These are phyloP conservation scores for Aporophyla nigra DNA, from an alignment of 2,888 invertebrate species.

Conservation along the genomic window DNA sequence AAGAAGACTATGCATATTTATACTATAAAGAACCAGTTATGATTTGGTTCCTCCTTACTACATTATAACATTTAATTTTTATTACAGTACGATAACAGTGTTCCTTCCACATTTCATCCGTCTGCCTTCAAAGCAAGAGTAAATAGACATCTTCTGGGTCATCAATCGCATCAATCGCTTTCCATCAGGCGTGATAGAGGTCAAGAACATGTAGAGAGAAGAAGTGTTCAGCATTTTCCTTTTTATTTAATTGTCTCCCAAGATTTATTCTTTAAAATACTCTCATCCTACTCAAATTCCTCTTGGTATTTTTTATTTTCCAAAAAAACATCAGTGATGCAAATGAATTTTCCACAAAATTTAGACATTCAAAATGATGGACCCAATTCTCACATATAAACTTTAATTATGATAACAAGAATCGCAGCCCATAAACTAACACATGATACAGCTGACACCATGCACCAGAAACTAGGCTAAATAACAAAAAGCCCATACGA, in stretches of 20 bases:
- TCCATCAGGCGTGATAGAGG: no score
- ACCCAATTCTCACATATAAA: background rate
- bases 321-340: background rate
- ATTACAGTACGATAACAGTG: no score
- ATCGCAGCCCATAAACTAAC: background rate
- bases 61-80: no score
- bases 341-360: background rate
- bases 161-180: no score
- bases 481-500: conserved; percentile 42
- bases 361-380: background rate
- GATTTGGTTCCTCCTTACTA: background rate
- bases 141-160: no score
- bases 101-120: no score
- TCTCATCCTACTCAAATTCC: background rate
- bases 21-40: background rate
- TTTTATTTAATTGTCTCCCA: background rate
- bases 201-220: no score
- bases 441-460: background rate
- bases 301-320: background rate
- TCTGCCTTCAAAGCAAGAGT: no score
- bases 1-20: conserved; percentile 6
- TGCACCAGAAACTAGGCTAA: conserved; percentile 40
- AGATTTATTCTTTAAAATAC: background rate
- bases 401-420: background rate
- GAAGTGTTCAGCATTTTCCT: no score